Evolutionary conservation across 1,140 invertebrate genomes (phyloP), one percentile per base, ranked within the genome.

Genomic region (Globodera ellingtonae): DNA sequence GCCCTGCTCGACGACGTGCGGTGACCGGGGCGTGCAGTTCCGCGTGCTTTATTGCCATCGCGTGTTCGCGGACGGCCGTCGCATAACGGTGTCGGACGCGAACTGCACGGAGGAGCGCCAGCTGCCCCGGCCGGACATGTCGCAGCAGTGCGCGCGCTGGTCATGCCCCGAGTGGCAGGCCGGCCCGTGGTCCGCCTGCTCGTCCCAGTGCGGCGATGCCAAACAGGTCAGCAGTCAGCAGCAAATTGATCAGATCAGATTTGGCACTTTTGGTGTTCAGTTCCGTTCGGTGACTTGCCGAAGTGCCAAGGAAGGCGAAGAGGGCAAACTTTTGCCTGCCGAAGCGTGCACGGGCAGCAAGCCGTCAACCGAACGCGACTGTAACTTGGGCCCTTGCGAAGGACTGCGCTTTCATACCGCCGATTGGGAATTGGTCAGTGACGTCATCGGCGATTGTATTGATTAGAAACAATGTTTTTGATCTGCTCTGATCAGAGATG

Each of bases 361-460:
- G 86, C 94, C 95, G 0, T 92, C 92, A 18, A 90, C 88, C 7
- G 92, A 94, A 82, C 92, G 93, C 86, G 73, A 90, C 62, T 97
- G 95, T 89, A 92, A 93, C 79, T 82, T 94, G 50, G 92, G 93
- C 67, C 94, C 95, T 7, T 97, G 95, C 87, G 94, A 94, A 75
- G 95, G 95, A 13, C 93, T 96, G 18, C 95, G 97, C 89, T 97
- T 95, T 94, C 92, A 96, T 50, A 91, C 92, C 0, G 93, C 94
- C 7, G 92, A 94, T 46, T 98, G 95, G 95, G 93, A 92, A 85
- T 94, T 94, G 78, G 95, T 96, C 91, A 93, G 93, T 85, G 35
- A 10, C n/a, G 50, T 73, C 18, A 21, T 76, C 35, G 35, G 0
- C 35, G 35, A 2, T 35, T 35, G 35, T 35, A 35, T 35, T 35